Base-by-base conservation (phyloP, 2,113 vertebrate species). In the Cottus gobio region DNA sequence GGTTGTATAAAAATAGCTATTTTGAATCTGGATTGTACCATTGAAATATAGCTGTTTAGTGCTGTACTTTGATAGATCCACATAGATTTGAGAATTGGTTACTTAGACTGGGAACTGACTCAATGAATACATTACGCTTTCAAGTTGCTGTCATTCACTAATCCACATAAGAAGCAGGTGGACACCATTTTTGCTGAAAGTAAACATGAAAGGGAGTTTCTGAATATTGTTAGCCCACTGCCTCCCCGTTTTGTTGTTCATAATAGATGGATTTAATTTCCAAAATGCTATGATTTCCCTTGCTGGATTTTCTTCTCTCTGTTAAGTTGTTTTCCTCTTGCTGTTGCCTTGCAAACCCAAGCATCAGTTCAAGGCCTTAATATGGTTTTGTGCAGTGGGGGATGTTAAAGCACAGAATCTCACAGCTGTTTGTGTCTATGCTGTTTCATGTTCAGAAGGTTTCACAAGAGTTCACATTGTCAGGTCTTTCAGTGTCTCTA, bases 341-440 rank as follows among this genome's bases (percentile, higher is more conserved):
- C 71, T 85, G 85, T 90, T 79, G 65, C 85, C 83, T 91, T 90
- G 87, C 88, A 91, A 63, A 90, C 86, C 81, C 65, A 91, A 79
- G 83, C 61, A 28, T 85, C 73, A 80, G 84, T 92, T 90, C 82
- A 89, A 82, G 79, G 90, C 71, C 79, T 83, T 84, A 88, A 85
- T 87, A 78, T 74, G 83, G 50, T 90, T 92, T 91, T 91, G 64
- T 83, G 69, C 77, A 79, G 82, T 62, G 82, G 69, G 83, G 85
- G 85, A 83, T 18, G 57, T 68, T 78, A 75, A 88, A 90, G 83
- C 75, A 70, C 71, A 58, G 52, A 84, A 75, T 73, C 74, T 62
- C 83, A 82, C 61, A 89, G 82, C 83, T 70, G 80, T 84, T 88
- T 89, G 75, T 90, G 63, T 80, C 80, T 50, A n/a, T 50, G 69